phyloP scores from a whole-genome alignment of 1,140 invertebrate species.

The Goniozus legneri region DNA sequence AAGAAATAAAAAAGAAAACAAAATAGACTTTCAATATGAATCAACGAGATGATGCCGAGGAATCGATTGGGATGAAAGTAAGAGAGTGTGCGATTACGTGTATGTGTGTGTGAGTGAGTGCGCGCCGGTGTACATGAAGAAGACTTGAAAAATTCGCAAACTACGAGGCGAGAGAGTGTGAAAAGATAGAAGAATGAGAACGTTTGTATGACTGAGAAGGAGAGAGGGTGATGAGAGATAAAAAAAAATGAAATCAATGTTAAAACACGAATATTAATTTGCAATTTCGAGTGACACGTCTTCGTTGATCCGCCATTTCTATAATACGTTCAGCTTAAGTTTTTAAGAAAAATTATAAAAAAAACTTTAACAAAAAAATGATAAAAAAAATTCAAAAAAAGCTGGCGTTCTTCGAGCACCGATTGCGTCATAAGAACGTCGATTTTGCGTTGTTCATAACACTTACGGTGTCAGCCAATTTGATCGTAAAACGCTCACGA shows the following conservation, averaged over 20 bases:
- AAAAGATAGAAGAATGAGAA: too few relatives aligned
- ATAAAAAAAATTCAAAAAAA: too few relatives aligned
- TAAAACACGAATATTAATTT: constrained; percentile 32
- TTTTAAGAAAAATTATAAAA: constrained; percentile 9
- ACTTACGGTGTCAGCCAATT: too few relatives aligned
- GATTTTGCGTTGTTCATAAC: too few relatives aligned
- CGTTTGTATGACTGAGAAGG: constrained; percentile 12
- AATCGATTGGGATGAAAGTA: constrained; percentile 13
- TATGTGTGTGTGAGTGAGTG: neutral
- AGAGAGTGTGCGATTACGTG: neutral
- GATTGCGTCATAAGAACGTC: too few relatives aligned
- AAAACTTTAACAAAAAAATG: too few relatives aligned
- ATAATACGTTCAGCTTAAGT: constrained; percentile 34
- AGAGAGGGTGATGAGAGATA: too few relatives aligned
- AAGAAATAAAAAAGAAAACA: too few relatives aligned
- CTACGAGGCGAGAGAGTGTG: neutral
- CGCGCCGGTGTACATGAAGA: constrained; percentile 2
- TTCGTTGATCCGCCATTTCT: constrained; percentile 35
- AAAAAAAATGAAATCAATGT: constrained; percentile 48
- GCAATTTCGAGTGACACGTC: constrained; percentile 31
- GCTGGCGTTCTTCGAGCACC: constrained; percentile 10
- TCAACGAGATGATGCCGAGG: constrained; percentile 48
- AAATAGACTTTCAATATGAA: constrained; percentile 33
- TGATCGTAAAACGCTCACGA: too few relatives aligned
- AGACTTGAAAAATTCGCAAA: neutral